Evolutionary conservation across 2,113 vertebrate species (phyloP).

Genomic region (Notechis scutatus): DNA sequence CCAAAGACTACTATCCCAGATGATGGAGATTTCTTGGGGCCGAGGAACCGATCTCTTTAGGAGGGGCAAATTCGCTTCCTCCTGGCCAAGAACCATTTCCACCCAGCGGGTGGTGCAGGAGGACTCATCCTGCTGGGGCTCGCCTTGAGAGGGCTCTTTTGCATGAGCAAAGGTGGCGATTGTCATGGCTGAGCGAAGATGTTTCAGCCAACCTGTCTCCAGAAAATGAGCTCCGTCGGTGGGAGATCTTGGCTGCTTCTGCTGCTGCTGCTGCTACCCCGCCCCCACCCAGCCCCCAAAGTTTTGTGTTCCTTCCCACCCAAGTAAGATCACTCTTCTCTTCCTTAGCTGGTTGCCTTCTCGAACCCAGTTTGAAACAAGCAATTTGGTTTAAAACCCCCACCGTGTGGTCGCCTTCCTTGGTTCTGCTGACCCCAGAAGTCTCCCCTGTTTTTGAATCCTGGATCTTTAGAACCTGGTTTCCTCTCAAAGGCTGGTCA

Average conservation of each 20-base stretch:
- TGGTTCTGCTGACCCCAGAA: background rate
- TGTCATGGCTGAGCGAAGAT: slow-evolving; percentile 24
- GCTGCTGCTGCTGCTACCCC: background rate
- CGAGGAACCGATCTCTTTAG: background rate
- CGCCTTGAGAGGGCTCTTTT: slow-evolving; percentile 44
- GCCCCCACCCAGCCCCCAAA: too few species aligned
- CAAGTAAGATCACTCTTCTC: background rate
- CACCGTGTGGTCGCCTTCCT: background rate
- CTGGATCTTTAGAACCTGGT: background rate
- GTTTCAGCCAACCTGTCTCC: background rate
- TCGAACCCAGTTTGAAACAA: background rate
- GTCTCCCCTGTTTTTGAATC: background rate
- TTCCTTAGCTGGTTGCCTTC: background rate
- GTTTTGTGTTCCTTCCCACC: background rate
- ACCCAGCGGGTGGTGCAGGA: slow-evolving; percentile 63
- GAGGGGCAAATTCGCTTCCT: background rate
- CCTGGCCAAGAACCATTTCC: slow-evolving; percentile 44
- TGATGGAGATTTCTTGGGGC: slow-evolving; percentile 61
- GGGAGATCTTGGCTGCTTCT: background rate
- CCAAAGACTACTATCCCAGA: slow-evolving; percentile 90
- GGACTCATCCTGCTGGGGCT: slow-evolving; percentile 41
- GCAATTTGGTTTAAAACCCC: background rate
- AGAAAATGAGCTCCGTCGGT: background rate
- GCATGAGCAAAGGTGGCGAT: slow-evolving; percentile 53
- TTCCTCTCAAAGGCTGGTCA: background rate